Conservation (phyloP, 1,140 invertebrate genomes). For the Heliconius congener region DNA sequence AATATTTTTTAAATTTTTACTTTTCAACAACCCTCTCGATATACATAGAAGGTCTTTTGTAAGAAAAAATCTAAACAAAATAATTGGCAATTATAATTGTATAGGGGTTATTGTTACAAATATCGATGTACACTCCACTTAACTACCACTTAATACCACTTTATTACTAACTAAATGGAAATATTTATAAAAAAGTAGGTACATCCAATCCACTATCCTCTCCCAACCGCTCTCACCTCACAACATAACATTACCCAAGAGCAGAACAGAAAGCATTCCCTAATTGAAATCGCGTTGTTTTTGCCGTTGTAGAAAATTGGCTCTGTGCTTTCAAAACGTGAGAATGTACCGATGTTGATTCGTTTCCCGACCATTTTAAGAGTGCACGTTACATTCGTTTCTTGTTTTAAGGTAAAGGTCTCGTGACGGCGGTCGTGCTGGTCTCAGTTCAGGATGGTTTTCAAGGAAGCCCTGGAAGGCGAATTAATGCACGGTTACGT, state of each 20-base stretch:
- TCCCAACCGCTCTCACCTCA: constrained; percentile 48
- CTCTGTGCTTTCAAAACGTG: constrained; percentile 69
- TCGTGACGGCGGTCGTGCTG: constrained; percentile 39
- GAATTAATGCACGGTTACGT: constrained; percentile 47
- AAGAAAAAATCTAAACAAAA: not conserved
- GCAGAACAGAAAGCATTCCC: constrained; percentile 63
- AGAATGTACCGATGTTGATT: constrained; percentile 65
- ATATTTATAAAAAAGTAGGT: not conserved
- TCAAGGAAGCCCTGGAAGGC: constrained; percentile 41
- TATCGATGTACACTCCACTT: not conserved
- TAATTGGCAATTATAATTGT: not conserved
- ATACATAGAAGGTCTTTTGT: not conserved
- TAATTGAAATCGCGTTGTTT: constrained; percentile 78
- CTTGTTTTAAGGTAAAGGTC: constrained; percentile 42
- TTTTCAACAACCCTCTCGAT: too few relatives aligned
- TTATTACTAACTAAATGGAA: not conserved
- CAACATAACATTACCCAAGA: constrained; percentile 52
- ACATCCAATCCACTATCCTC: not conserved
- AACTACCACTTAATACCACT: not conserved
- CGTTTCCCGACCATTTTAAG: constrained; percentile 46
- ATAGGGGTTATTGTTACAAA: not conserved
- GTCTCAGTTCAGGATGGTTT: constrained; percentile 31
- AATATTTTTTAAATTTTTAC: not conserved
- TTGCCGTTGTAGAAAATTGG: constrained; percentile 68
- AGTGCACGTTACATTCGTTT: constrained; percentile 35